phyloP scores from a whole-genome alignment of 2,797 vertebrate genomes.

The Apogon talboti region DNA sequence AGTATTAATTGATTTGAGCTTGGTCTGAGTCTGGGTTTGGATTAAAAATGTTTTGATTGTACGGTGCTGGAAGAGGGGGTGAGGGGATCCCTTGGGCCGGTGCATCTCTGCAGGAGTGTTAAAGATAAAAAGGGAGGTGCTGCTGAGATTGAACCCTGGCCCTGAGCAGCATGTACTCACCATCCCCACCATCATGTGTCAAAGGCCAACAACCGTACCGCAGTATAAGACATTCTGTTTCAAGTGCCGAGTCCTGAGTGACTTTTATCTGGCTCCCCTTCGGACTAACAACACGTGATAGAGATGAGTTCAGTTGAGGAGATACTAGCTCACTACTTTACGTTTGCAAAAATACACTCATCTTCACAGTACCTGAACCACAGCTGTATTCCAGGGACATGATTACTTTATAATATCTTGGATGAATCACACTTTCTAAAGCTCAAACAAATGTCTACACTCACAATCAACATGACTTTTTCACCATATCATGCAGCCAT shows the following conservation, averaged over 20 bases:
- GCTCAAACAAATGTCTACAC: too few species aligned
- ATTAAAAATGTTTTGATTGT: slow-evolving; percentile 39
- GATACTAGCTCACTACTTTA: not conserved
- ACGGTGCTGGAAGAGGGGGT: not conserved
- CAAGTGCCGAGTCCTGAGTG: slow-evolving; percentile 49
- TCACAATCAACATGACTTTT: too few species aligned
- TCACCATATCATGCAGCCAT: too few species aligned
- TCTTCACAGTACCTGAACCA: not conserved
- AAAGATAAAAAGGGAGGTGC: slow-evolving; percentile 57
- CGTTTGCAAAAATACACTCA: not conserved
- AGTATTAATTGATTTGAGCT: slow-evolving; percentile 42
- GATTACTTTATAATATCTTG: too few species aligned
- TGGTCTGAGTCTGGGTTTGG: slow-evolving; percentile 15
- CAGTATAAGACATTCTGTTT: slow-evolving; percentile 71
- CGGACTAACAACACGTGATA: slow-evolving; percentile 5
- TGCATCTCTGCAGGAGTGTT: slow-evolving; percentile 38
- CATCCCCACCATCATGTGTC: slow-evolving; percentile 23
- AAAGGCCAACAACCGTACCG: slow-evolving; percentile 57
- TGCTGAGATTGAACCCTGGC: slow-evolving; percentile 35
- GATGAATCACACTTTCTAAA: too few species aligned
- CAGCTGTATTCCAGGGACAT: not conserved
- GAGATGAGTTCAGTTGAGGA: not conserved
- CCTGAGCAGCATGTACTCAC: slow-evolving; percentile 26
- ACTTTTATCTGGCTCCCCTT: slow-evolving; percentile 57
- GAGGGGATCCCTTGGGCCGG: slow-evolving; percentile 1